phyloP scores from a whole-genome alignment of 2,797 vertebrate genomes.

The Smutsia temminckii region DNA sequence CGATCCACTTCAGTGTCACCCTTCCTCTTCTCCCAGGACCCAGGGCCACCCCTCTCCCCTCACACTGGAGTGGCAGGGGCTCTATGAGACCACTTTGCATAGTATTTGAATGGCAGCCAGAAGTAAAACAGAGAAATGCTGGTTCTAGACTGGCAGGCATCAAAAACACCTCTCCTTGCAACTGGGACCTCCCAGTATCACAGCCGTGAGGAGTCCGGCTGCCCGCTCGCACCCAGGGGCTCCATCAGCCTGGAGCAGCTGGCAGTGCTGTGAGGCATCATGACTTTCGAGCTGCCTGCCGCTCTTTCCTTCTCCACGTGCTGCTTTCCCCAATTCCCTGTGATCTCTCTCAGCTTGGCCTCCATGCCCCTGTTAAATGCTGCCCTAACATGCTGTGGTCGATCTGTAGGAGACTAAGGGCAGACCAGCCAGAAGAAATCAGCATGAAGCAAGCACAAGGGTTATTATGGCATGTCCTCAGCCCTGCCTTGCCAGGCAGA shows the following conservation, averaged over 20 bases:
- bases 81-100: background rate
- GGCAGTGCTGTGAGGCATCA: accelerated
- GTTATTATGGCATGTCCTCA: accelerated
- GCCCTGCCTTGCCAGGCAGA: background rate
- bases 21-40: background rate
- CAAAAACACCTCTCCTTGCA: background rate
- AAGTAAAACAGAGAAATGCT: background rate
- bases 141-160: background rate
- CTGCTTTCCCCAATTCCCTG: background rate
- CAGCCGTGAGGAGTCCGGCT: background rate
- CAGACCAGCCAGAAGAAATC: background rate
- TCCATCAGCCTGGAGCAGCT: background rate
- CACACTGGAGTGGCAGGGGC: too few relatives aligned
- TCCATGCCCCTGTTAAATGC: background rate
- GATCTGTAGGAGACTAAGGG: background rate
- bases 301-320: background rate
- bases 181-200: background rate
- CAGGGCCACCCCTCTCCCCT: background rate
- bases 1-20: background rate
- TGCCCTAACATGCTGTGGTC: background rate
- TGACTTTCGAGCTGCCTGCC: background rate
- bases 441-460: background rate
- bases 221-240: background rate
- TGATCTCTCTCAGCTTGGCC: background rate
- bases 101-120: background rate